Percentiles rank a stretch among this genome's conserved stretches.
Conservation (phyloP, 2,888 invertebrate genomes). For the Brachyptera putata region DNA sequence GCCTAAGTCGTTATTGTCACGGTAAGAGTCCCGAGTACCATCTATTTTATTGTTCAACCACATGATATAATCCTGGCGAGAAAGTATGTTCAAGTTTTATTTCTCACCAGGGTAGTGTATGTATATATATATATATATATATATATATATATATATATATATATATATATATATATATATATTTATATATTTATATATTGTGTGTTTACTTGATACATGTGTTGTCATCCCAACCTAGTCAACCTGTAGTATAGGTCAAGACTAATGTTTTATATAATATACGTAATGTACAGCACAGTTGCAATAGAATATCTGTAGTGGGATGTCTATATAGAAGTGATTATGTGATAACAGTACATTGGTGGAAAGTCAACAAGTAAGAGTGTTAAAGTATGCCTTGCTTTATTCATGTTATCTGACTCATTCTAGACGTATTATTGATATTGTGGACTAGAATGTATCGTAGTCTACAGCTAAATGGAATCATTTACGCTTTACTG, state of each 20-base stretch:
- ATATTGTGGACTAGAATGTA: neutral
- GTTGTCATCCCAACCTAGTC: constrained; percentile 17
- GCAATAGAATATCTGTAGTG: neutral
- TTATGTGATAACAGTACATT: constrained; percentile 13
- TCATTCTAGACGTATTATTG: neutral
- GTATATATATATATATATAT: neutral
- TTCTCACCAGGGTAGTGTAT: too few species aligned
- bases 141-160: too few species aligned
- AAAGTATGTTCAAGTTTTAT: too few species aligned
- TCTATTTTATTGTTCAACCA: too few species aligned
- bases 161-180: neutral
- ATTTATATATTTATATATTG: neutral
- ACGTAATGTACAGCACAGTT: constrained; percentile 19
- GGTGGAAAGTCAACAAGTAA: neutral
- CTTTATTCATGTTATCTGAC: neutral
- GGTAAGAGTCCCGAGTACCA: too few species aligned
- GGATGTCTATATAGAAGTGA: constrained; percentile 7
- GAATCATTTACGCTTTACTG: constrained; percentile 3
- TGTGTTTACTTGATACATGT: neutral
- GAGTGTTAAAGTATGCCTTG: constrained; percentile 10
- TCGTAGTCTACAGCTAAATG: neutral
- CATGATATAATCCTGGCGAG: too few species aligned
- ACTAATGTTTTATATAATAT: constrained; percentile 2
- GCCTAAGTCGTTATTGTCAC: too few species aligned
- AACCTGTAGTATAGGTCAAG: constrained; percentile 8